Percentiles rank a stretch among this genome's conserved stretches.
phyloP scores from a whole-genome alignment of 1,140 invertebrate genomes.

The Listronotus oregonensis region DNA sequence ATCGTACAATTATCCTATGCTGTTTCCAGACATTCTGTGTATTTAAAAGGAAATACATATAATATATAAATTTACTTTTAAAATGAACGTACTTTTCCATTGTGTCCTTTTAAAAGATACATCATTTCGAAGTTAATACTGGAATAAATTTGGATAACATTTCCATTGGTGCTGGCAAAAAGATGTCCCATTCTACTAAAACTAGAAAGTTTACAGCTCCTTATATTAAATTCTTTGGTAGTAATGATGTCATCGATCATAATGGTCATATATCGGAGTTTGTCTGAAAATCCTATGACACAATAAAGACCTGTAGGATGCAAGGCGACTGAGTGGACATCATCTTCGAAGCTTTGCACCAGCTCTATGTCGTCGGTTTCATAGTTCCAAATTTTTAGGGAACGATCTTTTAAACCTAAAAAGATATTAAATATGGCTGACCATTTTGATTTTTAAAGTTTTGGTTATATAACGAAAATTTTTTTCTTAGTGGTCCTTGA shows the following conservation, averaged over 20 bases:
- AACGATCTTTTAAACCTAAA: constrained; percentile 67
- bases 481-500: neutral
- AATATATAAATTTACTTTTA: too few species aligned
- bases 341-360: constrained; percentile 49
- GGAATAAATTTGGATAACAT: constrained; percentile 79
- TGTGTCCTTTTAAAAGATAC: constrained; percentile 79
- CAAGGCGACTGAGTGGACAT: constrained; percentile 57
- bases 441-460: too few species aligned
- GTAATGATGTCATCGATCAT: constrained; percentile 85
- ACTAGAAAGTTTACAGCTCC: constrained; percentile 68
- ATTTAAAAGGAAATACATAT: too few species aligned
- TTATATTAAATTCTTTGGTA: constrained; percentile 75
- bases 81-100: constrained; percentile 63
- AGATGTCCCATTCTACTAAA: constrained; percentile 83
- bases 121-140: constrained; percentile 73
- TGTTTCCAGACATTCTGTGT: too few species aligned
- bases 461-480: too few species aligned
- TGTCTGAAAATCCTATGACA: constrained; percentile 88
- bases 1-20: too few species aligned
- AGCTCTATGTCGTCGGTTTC: constrained; percentile 77
- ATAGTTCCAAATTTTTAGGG: constrained; percentile 89
- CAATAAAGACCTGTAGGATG: constrained; percentile 87
- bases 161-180: constrained; percentile 79
- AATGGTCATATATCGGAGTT: constrained; percentile 83
- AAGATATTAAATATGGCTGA: neutral